Evolutionary conservation across 23 tunicate genomes (phyloP).

Genomic region (Corella eumyota): DNA sequence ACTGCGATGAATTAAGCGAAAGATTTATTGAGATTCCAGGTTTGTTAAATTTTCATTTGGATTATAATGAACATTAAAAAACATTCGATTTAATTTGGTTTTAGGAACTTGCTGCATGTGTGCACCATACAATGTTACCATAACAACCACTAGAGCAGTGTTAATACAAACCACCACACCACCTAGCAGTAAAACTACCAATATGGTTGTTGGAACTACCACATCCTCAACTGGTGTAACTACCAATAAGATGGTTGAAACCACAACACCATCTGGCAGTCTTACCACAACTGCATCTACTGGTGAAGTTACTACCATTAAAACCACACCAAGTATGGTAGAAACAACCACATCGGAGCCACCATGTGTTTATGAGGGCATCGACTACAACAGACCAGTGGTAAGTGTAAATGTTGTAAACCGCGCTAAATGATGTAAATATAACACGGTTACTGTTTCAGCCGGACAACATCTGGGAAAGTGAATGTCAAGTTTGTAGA

Average conservation of each 20-base stretch:
- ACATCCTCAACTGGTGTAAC: conserved; percentile 4
- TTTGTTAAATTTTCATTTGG: neutral
- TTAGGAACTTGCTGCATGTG: conserved; percentile 83
- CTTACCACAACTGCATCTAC: conserved; percentile 8
- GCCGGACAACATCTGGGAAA: conserved; percentile 81
- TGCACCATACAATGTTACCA: conserved; percentile 57
- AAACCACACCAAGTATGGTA: conserved; percentile 5
- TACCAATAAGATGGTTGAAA: neutral
- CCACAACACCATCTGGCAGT: neutral
- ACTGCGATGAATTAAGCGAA: conserved; percentile 61
- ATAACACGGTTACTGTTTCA: too few species aligned
- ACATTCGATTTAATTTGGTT: neutral
- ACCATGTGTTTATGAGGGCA: conserved; percentile 51
- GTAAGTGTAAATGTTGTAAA: conserved; percentile 40
- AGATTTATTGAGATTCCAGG: conserved; percentile 60
- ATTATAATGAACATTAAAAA: neutral
- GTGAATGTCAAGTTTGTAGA: conserved; percentile 46
- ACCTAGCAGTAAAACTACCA: neutral
- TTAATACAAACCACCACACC: neutral
- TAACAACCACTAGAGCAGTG: conserved; percentile 25
- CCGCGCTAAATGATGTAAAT: too few species aligned
- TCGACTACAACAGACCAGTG: conserved; percentile 45
- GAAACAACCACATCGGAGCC: too few species aligned
- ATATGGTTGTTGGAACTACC: conserved; percentile 4
- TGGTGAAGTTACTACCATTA: neutral